These are phyloP conservation scores for Microvelia longipes DNA, from an alignment of 1,140 invertebrate genomes.

Conservation along the genomic window DNA sequence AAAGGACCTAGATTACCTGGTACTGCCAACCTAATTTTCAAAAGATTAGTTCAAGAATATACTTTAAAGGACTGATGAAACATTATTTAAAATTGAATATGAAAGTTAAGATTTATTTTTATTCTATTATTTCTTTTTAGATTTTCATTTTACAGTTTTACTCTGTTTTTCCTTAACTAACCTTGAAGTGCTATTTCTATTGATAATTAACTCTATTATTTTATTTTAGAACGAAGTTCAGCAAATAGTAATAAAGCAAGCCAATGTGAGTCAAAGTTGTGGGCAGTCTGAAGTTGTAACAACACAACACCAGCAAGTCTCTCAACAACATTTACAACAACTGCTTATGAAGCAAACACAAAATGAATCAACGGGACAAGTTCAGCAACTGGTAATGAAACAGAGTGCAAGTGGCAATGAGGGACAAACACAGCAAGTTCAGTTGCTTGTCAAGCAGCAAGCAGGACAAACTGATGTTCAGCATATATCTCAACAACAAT, in stretches of 20 bases:
- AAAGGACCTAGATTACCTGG: too few relatives aligned
- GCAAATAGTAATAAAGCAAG: neutral
- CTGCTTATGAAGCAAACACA: slow-evolving; percentile 10
- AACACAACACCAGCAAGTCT: slow-evolving; percentile 10
- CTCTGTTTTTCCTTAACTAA: too few relatives aligned
- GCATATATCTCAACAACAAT: slow-evolving; percentile 19
- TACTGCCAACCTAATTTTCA: too few relatives aligned
- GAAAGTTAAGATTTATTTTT: too few relatives aligned
- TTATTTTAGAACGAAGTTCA: neutral
- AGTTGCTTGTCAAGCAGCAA: slow-evolving; percentile 3
- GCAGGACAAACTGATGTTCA: slow-evolving; percentile 6
- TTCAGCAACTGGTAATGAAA: neutral
- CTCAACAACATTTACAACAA: slow-evolving; percentile 22
- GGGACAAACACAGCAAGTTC: neutral
- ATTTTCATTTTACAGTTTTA: too few relatives aligned
- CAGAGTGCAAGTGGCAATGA: too few relatives aligned
- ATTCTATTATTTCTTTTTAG: too few relatives aligned
- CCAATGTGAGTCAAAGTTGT: neutral
- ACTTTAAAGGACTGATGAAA: too few relatives aligned
- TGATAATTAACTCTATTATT: too few relatives aligned
- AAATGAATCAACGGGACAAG: neutral
- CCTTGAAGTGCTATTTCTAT: too few relatives aligned
- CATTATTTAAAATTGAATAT: too few relatives aligned
- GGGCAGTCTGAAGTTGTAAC: slow-evolving; percentile 2
- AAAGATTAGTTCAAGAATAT: too few relatives aligned